Evolutionary conservation across 2,113 vertebrate species (phyloP).

Genomic region (Tragelaphus strepsiceros): DNA sequence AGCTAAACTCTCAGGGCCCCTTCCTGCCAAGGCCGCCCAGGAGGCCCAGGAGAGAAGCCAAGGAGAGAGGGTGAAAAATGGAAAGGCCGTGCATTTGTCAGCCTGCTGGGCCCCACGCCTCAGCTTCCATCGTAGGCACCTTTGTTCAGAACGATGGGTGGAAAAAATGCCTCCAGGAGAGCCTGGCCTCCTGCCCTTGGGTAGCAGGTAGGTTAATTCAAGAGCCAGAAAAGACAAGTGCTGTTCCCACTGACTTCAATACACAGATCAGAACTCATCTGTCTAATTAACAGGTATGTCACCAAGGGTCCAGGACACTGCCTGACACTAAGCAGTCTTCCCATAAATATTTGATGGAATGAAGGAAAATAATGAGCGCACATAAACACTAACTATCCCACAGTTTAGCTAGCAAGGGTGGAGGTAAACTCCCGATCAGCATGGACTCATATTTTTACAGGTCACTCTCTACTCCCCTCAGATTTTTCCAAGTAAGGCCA

Average conservation of each 20-base stretch:
- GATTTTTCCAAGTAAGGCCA: neutral
- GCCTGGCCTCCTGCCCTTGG: neutral
- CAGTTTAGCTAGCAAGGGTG: neutral
- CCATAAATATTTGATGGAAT: neutral
- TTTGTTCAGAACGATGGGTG: neutral
- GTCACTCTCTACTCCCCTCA: neutral
- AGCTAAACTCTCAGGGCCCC: neutral
- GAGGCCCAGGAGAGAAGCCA: neutral
- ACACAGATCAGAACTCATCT: neutral
- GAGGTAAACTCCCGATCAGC: neutral
- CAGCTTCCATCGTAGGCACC: neutral
- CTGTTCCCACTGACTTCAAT: neutral
- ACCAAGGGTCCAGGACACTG: neutral
- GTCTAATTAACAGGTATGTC: neutral
- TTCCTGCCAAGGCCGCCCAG: constrained; percentile 36
- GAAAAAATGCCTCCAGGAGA: neutral
- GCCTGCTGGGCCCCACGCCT: neutral
- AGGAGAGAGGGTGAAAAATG: neutral
- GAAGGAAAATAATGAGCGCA: neutral
- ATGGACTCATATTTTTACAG: neutral
- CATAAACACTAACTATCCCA: neutral
- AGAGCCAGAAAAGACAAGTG: neutral
- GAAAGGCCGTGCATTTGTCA: neutral
- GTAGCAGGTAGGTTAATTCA: neutral
- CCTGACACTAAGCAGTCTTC: neutral